phyloP scores from a whole-genome alignment of 1,140 invertebrate genomes.

The Bombus soroeensis region DNA sequence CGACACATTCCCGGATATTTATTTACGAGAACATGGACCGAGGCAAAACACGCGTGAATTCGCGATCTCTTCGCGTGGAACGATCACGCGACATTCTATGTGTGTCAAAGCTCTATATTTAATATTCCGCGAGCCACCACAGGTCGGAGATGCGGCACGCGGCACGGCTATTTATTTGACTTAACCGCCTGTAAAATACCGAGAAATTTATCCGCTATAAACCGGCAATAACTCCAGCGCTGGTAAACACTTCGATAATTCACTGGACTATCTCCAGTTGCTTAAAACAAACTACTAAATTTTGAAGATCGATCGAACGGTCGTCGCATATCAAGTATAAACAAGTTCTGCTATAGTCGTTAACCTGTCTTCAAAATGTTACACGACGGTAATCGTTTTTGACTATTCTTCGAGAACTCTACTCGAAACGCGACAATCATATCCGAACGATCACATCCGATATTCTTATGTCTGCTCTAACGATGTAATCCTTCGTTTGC shows the following conservation, averaged over 20 bases:
- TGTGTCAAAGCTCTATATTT: conserved; percentile 49
- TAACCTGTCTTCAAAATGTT: conserved; percentile 4
- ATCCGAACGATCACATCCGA: neutral
- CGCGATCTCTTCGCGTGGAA: neutral
- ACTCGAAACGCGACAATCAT: neutral
- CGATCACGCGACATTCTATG: conserved; percentile 41
- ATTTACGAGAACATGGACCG: neutral
- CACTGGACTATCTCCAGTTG: neutral
- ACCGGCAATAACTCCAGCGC: conserved; percentile 31
- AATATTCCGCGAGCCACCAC: conserved; percentile 15
- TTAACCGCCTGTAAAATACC: conserved; percentile 30
- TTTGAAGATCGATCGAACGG: neutral
- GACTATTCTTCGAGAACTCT: neutral
- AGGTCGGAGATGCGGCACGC: neutral
- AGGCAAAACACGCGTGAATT: neutral
- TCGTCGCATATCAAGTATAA: neutral
- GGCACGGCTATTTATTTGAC: conserved; percentile 41
- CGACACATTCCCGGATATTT: conserved; percentile 5
- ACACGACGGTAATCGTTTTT: neutral
- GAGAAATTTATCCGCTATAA: conserved; percentile 41
- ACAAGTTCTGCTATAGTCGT: neutral
- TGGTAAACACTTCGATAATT: conserved; percentile 32
- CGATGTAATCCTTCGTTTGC: too few species aligned
- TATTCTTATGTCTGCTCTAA: too few species aligned
- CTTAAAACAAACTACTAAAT: conserved; percentile 37